Evolutionary conservation across 2,888 invertebrate genomes (phyloP).

Genomic region (Germaria angustata): DNA sequence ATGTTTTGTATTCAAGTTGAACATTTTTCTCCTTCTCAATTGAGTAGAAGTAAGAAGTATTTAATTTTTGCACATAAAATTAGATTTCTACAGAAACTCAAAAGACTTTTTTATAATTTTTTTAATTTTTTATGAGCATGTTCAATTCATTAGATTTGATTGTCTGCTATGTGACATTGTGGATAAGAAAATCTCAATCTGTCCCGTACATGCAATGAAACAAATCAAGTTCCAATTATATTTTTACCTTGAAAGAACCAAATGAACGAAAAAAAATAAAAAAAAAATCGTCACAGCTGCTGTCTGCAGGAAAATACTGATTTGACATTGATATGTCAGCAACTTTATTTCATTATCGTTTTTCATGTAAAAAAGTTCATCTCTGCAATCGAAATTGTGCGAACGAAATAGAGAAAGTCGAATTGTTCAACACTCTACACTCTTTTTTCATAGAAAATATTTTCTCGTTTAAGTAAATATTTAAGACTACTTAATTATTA

Average conservation of each 20-base stretch:
- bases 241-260: slow-evolving; percentile 10
- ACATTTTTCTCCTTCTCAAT: neutral
- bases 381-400: slow-evolving; percentile 31
- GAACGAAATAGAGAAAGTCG: neutral
- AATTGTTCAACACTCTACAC: no score
- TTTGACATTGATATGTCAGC: slow-evolving; percentile 57
- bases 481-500: no score
- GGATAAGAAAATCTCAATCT: slow-evolving; percentile 16
- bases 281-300: slow-evolving; percentile 1
- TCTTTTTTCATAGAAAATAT: no score
- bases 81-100: neutral
- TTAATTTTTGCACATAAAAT: neutral
- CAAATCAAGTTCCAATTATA: slow-evolving; percentile 51
- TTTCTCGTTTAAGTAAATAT: no score
- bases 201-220: slow-evolving; percentile 16
- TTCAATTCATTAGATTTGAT: slow-evolving; percentile 37
- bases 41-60: neutral
- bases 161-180: slow-evolving; percentile 30
- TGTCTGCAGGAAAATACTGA: neutral
- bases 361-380: neutral
- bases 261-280: slow-evolving; percentile 18
- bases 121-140: no score
- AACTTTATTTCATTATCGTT: neutral
- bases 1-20: slow-evolving; percentile 30
- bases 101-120: slow-evolving; percentile 7